Percentiles rank a stretch among this genome's conserved stretches.
Conservation (phyloP, 2,888 invertebrate genomes). For the Ethmia dodecea region DNA sequence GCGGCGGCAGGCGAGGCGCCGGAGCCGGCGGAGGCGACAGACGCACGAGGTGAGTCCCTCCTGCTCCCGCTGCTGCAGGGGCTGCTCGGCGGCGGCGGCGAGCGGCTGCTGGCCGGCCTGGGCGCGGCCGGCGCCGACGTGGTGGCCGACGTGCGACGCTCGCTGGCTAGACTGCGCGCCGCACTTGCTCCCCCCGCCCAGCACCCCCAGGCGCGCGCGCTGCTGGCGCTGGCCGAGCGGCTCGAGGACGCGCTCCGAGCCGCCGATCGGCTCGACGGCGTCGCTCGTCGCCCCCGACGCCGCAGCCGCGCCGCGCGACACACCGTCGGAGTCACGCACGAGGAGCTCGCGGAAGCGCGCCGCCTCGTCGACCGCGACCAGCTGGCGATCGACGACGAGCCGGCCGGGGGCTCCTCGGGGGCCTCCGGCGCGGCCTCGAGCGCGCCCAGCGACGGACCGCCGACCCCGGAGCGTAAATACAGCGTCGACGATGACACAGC, state of each 20-base stretch:
- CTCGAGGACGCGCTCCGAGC: slow-evolving; percentile 79
- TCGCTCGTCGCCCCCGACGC: slow-evolving; percentile 65
- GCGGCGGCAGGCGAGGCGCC: slow-evolving; percentile 38
- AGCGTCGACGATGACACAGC: slow-evolving; percentile 44
- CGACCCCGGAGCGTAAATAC: slow-evolving; percentile 48
- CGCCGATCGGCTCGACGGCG: slow-evolving; percentile 56
- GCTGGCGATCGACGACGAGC: slow-evolving; percentile 24
- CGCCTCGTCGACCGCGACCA: slow-evolving; percentile 80
- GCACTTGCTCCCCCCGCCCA: slow-evolving; percentile 79
- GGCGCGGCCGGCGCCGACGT: slow-evolving; percentile 79
- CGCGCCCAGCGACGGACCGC: slow-evolving; percentile 39
- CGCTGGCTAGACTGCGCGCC: slow-evolving; percentile 84
- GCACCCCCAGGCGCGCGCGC: slow-evolving; percentile 75
- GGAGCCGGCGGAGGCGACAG: slow-evolving; percentile 31
- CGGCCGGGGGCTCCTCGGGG: slow-evolving; percentile 33
- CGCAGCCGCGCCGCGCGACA: slow-evolving; percentile 83
- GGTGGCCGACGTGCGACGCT: slow-evolving; percentile 86
- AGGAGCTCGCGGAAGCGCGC: slow-evolving; percentile 88
- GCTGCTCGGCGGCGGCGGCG: slow-evolving; percentile 75
- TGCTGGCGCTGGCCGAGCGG: slow-evolving; percentile 83
- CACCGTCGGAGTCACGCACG: slow-evolving; percentile 89
- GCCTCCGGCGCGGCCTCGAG: slow-evolving; percentile 43
- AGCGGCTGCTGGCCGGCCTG: slow-evolving; percentile 57
- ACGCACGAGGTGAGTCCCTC: slow-evolving; percentile 85
- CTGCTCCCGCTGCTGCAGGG: slow-evolving; percentile 83